Conservation (phyloP, 2,888 invertebrate genomes). For the Limnephilus auricula region DNA sequence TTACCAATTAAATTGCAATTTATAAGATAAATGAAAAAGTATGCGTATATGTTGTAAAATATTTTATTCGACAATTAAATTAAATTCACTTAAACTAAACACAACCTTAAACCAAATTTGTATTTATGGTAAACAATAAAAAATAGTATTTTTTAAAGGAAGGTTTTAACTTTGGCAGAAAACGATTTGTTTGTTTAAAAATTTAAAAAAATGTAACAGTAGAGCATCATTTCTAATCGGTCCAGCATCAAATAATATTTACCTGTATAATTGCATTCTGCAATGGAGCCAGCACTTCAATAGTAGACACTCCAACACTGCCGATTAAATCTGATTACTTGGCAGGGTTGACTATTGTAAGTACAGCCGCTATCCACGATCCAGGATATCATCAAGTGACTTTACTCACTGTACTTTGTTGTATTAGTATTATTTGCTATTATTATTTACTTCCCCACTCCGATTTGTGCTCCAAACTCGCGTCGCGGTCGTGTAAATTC, state of each 20-base stretch:
- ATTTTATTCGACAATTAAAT: too few relatives aligned
- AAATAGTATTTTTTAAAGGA: neutral
- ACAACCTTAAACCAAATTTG: too few relatives aligned
- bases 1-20: too few relatives aligned
- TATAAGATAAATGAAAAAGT: too few relatives aligned
- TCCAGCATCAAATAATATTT: slow-evolving; percentile 59
- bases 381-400: slow-evolving; percentile 43
- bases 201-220: neutral
- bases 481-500: slow-evolving; percentile 57
- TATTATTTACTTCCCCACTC: slow-evolving; percentile 39
- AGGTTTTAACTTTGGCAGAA: neutral
- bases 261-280: slow-evolving; percentile 64
- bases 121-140: too few relatives aligned
- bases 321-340: slow-evolving; percentile 60
- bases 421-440: slow-evolving; percentile 47
- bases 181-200: neutral
- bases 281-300: slow-evolving; percentile 49
- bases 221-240: slow-evolving; percentile 21
- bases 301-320: slow-evolving; percentile 63
- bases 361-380: slow-evolving; percentile 12
- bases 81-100: too few relatives aligned
- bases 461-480: slow-evolving; percentile 42
- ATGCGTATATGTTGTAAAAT: too few relatives aligned
- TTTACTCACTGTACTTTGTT: slow-evolving; percentile 49
- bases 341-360: slow-evolving; percentile 41